Evolutionary conservation across 2,113 vertebrate species (phyloP), one percentile per base, ranked within the genome.

Genomic region (Chitala chitala): DNA sequence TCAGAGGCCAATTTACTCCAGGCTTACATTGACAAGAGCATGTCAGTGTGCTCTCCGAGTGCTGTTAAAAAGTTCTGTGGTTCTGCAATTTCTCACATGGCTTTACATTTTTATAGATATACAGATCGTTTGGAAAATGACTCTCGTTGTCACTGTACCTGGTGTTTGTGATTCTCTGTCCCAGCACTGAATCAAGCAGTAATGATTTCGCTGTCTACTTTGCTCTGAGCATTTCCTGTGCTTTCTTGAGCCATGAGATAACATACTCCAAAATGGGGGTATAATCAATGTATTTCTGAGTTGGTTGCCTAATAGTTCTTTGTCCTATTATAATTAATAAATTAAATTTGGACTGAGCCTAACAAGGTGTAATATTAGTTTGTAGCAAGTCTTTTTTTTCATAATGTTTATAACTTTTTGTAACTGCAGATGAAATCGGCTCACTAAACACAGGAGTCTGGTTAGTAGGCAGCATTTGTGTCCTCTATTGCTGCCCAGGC

Each of bases 291-390:
- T 26, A 66, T 66, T 31, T 46, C 38, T 4, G 2, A 42, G 40
- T 17, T 63, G 59, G 38, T 66, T 66, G 36, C 63, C 44, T 66
- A 22, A 42, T n/a, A 66, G 40, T 66, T 66, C n/a, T 38, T 38
- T 17, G 33, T 33, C 59, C 17, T 33, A 33, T 29, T 20, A 36
- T 20, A 38, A 63, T 63, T 63, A 63, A 63, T 63, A 29, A 63
- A 3, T 33, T 63, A 24, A 26, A 42, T 33, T 24, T n/a, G 24
- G 20, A 44, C 36, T 66, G 36, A 26, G 10, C 24, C 38, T 10
- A 24, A 42, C 40, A 65, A 42, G 36, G 15, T 24, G 3, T 31
- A 38, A 20, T 63, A 20, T 33, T 63, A n/a, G 31, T 20, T 20
- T n/a, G n/a, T 61, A 20, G n/a, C n/a, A n/a, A n/a, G n/a, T n/a